phyloP scores from a whole-genome alignment of 2,113 vertebrate species.

The Acrocephalus arundinaceus region DNA sequence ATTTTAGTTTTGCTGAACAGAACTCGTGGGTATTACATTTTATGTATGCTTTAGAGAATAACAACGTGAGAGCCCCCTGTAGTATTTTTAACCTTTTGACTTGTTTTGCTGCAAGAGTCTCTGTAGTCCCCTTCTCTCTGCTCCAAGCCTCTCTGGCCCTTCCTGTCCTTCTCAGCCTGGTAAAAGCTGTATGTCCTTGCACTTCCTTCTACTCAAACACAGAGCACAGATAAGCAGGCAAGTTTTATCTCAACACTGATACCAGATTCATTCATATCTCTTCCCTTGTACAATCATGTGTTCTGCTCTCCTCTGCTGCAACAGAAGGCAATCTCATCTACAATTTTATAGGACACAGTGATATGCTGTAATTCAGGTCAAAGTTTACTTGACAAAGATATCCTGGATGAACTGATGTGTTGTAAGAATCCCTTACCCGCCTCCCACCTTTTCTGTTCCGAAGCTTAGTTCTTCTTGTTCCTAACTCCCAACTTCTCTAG shows the following conservation, averaged over 20 bases:
- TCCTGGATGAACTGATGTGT: not conserved
- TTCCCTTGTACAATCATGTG: not conserved
- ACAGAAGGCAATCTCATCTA: not conserved
- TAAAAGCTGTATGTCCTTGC: not conserved
- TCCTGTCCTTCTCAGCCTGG: not conserved
- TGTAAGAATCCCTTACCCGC: not conserved
- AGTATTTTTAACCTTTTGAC: not conserved
- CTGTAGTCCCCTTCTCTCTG: not conserved
- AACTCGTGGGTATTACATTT: not conserved
- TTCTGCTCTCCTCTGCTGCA: not conserved
- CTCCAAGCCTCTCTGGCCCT: not conserved
- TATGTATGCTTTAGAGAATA: not conserved
- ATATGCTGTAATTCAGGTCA: not conserved
- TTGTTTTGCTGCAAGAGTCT: not conserved
- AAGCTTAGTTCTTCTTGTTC: not conserved
- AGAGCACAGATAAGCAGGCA: not conserved
- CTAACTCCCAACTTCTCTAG: not conserved
- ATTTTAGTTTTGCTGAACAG: not conserved
- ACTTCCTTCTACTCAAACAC: not conserved
- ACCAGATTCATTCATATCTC: not conserved
- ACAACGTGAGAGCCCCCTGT: not conserved
- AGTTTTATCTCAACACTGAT: not conserved
- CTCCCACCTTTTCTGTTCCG: not conserved
- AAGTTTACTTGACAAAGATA: conserved; percentile 29
- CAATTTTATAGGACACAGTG: not conserved